phyloP scores from a whole-genome alignment of 2,113 vertebrate genomes.

The Ophthalmolycus amberensis region DNA sequence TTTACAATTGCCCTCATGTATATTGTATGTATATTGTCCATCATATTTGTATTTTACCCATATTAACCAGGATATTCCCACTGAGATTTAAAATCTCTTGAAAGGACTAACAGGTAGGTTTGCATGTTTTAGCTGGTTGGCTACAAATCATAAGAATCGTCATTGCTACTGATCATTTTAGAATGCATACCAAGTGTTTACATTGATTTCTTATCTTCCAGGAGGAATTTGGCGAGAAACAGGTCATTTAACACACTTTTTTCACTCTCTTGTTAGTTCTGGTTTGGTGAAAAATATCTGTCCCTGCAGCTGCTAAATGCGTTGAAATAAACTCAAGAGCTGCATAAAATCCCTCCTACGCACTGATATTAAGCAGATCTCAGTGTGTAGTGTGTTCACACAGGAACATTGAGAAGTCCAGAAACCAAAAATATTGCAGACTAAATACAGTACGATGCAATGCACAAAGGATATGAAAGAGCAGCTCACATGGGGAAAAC shows the following conservation, averaged over 20 bases:
- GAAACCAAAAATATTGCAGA: too few relatives aligned
- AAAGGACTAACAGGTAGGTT: neutral
- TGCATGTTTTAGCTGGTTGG: neutral
- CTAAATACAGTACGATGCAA: too few relatives aligned
- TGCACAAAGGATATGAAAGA: too few relatives aligned
- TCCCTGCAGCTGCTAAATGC: neutral
- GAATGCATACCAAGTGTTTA: neutral
- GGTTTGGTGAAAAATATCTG: neutral
- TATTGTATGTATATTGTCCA: neutral
- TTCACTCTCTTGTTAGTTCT: neutral
- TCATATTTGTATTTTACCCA: too few relatives aligned
- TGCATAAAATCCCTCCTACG: neutral
- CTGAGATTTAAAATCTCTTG: neutral
- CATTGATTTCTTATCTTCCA: neutral
- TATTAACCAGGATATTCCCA: too few relatives aligned
- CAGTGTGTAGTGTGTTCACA: neutral
- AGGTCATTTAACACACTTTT: neutral
- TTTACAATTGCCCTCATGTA: neutral
- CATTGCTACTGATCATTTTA: neutral
- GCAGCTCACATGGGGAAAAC: too few relatives aligned
- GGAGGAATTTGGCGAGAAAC: neutral
- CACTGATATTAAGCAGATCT: neutral
- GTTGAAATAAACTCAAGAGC: too few relatives aligned
- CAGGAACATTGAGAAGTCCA: neutral
- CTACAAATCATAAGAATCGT: too few relatives aligned